Evolutionary conservation across 2,797 vertebrate genomes (phyloP).

Genomic region (Pangasius mekongensis): DNA sequence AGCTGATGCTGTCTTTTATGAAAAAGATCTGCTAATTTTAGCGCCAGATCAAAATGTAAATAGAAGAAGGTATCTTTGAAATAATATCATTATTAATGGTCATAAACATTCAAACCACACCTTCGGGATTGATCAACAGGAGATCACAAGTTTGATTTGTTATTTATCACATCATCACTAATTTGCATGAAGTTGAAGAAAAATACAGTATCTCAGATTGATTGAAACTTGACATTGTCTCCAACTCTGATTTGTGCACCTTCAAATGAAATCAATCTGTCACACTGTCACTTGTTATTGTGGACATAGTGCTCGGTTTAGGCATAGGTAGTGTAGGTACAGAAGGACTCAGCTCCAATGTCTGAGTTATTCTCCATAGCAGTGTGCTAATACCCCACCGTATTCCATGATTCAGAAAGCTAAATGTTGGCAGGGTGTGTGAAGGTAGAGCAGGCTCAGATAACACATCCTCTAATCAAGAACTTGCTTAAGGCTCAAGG

Average conservation of each 20-base stretch:
- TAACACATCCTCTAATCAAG: slow-evolving; percentile 34
- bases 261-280: background rate
- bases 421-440: slow-evolving; percentile 3
- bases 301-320: background rate
- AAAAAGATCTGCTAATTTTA: no score
- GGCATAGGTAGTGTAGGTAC: background rate
- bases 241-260: background rate
- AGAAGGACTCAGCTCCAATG: background rate
- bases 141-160: no score
- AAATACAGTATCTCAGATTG: background rate
- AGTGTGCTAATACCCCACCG: background rate
- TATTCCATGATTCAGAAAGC: background rate
- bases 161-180: background rate
- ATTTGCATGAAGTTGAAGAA: background rate
- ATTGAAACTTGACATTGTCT: background rate
- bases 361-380: background rate
- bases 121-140: background rate
- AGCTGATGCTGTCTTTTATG: no score
- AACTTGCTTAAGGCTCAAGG: slow-evolving; percentile 49
- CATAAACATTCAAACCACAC: background rate
- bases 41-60: no score
- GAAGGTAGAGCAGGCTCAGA: slow-evolving; percentile 3
- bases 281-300: no score
- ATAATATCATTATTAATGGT: background rate
- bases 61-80: background rate